Base-by-base conservation (phyloP, 1,140 invertebrate genomes). In the Sinonovacula constricta region DNA sequence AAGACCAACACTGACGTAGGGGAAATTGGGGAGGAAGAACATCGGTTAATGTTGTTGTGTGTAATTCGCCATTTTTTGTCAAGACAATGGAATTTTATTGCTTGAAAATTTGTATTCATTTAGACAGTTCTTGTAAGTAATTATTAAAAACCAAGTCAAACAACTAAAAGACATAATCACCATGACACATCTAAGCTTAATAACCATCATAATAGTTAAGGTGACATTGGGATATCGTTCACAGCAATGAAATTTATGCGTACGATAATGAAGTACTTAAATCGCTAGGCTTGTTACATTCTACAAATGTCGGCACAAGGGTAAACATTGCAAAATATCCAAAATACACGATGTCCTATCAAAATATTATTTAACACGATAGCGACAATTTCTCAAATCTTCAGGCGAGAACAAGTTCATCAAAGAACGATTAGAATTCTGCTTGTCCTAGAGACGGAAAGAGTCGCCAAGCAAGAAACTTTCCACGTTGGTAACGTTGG, bases 401-500 rank as follows among this genome's bases (percentile, higher is more conserved):
- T 33, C 56, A 33, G 51, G 66, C 57, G 67, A n/a, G 68, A 79
- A 76, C 33, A 45, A 59, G 60, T 67, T 76, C 63, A 76, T 76
- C 67, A 76, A 57, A 67, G 36, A 24, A 22, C 34, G 60, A 76
- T 76, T 66, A 66, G 51, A 66, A 76, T 54, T 76, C 45, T 76
- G 53, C 22, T 14, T 62, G 63, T 70, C 76, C 60, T 79, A 65
- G 76, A 62, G 68, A 79, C 66, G 22, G 56, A 69, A 45, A 45
- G 18, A 45, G 18, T 10, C 7, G 7, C 7, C 7, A 45, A 45
- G 7, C 18, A 7, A 45, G 7, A 7, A 45, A 45, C 18, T 82
- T 87, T 85, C 85, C 90, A 88, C 89, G 90, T 10, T 88, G 90
- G 69, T 90, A 88, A n/a, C 89, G 88, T 63, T 88, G 56, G 15